These are phyloP conservation scores for Pipa parva DNA, from an alignment of 2,113 vertebrate species.

Conservation along the genomic window DNA sequence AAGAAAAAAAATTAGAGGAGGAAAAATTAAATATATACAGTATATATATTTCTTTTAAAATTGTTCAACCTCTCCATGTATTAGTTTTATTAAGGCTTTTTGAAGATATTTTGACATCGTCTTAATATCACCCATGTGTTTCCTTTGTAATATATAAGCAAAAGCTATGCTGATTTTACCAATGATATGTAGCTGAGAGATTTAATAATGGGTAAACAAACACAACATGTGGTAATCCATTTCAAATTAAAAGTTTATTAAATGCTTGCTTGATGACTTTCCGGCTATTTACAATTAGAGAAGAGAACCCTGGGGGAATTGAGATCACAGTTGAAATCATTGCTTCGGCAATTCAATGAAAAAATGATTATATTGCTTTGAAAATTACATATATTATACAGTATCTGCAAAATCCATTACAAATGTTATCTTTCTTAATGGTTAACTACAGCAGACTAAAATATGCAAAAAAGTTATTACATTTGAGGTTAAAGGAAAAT, in stretches of 20 bases:
- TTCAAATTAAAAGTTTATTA: slow-evolving; percentile 85
- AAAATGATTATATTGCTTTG: slow-evolving; percentile 59
- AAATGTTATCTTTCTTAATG: slow-evolving; percentile 30
- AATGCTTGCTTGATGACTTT: slow-evolving; percentile 73
- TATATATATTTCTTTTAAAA: slow-evolving; percentile 46
- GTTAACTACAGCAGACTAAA: too few species aligned
- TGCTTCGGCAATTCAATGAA: slow-evolving; percentile 57
- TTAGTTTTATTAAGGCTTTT: slow-evolving; percentile 60
- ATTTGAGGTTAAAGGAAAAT: too few species aligned
- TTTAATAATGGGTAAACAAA: slow-evolving; percentile 80
- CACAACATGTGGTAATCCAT: slow-evolving; percentile 78
- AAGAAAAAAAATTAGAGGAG: too few species aligned
- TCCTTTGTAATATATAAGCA: slow-evolving; percentile 64
- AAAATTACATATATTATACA: slow-evolving; percentile 49
- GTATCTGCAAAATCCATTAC: slow-evolving; percentile 45
- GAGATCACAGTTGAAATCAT: slow-evolving; percentile 51
- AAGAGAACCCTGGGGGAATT: slow-evolving; percentile 62
- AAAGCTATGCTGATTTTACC: slow-evolving; percentile 60
- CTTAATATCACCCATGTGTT: slow-evolving; percentile 67
- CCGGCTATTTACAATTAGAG: slow-evolving; percentile 74
- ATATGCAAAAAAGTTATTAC: too few species aligned
- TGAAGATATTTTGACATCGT: slow-evolving; percentile 61
- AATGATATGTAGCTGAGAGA: slow-evolving; percentile 71
- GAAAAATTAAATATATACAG: slow-evolving; percentile 6
- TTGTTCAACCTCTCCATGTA: slow-evolving; percentile 50